Evolutionary conservation across 1,140 invertebrate genomes (phyloP).

Genomic region (Zaprionus tsacasi): DNA sequence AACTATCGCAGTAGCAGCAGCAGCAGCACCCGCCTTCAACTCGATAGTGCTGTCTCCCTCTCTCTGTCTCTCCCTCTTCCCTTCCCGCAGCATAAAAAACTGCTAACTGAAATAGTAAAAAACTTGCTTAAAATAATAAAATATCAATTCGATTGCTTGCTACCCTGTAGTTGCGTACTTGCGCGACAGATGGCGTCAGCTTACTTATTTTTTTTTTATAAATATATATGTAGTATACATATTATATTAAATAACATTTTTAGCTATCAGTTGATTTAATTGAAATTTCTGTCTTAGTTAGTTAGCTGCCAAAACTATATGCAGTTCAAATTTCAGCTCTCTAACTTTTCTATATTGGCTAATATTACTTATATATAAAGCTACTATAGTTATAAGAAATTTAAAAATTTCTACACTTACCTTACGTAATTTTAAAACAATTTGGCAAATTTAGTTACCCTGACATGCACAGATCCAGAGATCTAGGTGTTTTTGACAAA

Average conservation of each 20-base stretch:
- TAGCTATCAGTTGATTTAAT: not conserved
- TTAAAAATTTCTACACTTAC: not conserved
- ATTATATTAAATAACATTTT: constrained; percentile 1
- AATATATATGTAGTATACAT: too few species aligned
- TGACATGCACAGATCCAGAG: not conserved
- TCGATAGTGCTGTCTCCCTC: not conserved
- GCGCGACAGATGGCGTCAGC: not conserved
- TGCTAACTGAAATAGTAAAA: constrained; percentile 22
- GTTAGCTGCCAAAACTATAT: not conserved
- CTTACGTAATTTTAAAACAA: not conserved
- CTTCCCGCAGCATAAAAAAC: constrained; percentile 24
- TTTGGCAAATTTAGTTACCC: not conserved
- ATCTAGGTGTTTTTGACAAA: not conserved
- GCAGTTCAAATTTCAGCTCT: not conserved
- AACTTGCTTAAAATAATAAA: not conserved
- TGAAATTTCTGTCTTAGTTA: not conserved
- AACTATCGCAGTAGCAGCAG: constrained; percentile 49
- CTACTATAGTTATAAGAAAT: not conserved
- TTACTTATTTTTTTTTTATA: not conserved
- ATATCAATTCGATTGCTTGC: not conserved
- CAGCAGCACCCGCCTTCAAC: constrained; percentile 15
- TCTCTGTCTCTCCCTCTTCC: not conserved
- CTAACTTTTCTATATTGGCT: not conserved
- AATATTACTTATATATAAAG: not conserved
- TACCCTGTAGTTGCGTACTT: not conserved